Evolutionary conservation across 2,113 vertebrate species (phyloP), one percentile per base, ranked within the genome.

Genomic region (Varanus salvator): DNA sequence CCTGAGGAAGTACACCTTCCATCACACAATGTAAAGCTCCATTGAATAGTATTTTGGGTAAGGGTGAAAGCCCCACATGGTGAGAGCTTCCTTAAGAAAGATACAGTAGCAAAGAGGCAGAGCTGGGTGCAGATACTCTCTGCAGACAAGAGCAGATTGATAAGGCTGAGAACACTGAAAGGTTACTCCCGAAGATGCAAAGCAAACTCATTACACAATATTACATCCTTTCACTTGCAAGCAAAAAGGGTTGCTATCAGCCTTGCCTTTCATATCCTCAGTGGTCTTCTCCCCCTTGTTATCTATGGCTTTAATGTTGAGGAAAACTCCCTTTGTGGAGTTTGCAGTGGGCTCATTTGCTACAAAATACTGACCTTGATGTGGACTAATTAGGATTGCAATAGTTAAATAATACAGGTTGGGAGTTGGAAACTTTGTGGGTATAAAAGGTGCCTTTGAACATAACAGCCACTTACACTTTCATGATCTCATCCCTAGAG

Each of bases 401-500:
- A 88, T 84, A 94, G 97, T 92, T 96, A 95, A 95, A 94, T 90
- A 93, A 93, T 75, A 85, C 2, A 27, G 93, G 96, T 64, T 4
- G n/a, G 94, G 12, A 85, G 95, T 94, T 93, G 90, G 93, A 92
- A 86, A 87, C 85, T 94, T 89, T 81, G 93, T 94, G 76, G 81
- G 91, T 87, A 89, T 52, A 90, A 95, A 95, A 96, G 94, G 85
- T 92, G 89, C 91, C 95, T 97, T 97, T 97, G 97, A 97, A 96
- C 97, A 96, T 96, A 93, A 97, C 95, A 96, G 96, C 91, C 87
- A 29, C 90, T 93, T 71, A 87, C 34, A 78, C 93, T 95, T 97
- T 95, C 91, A 94, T 93, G 94, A 90, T 93, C 94, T 95, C 95
- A 93, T 96, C 96, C 95, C 95, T 87, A 92, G 92, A 95, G 95